Conservation (phyloP, 2,113 vertebrate species). For the Tiliqua scincoides region DNA sequence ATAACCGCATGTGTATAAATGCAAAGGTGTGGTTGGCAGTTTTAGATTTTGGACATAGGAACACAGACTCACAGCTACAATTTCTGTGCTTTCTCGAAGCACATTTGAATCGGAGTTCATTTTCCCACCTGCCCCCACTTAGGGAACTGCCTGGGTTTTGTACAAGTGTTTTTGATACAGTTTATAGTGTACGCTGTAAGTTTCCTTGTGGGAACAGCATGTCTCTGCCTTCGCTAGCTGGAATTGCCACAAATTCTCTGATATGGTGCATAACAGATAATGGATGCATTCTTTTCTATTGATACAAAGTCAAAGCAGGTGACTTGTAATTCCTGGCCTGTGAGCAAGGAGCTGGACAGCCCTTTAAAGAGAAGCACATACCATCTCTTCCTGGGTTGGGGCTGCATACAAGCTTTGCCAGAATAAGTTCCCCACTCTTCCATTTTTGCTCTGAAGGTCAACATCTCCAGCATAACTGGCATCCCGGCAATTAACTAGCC, state of each 20-base stretch:
- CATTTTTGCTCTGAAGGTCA: not conserved
- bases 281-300: not conserved
- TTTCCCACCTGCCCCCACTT: not conserved
- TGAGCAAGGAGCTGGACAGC: not conserved
- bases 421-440: not conserved
- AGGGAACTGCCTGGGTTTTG: not conserved
- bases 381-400: not conserved
- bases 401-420: not conserved
- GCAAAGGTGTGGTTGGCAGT: not conserved
- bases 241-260: not conserved
- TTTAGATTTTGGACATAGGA: not conserved
- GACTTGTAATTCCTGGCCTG: constrained; percentile 10
- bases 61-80: not conserved
- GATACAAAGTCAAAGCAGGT: not conserved
- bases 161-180: not conserved
- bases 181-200: not conserved
- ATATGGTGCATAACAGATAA: constrained; percentile 1
- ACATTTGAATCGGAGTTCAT: not conserved
- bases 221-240: not conserved
- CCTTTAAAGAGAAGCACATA: not conserved
- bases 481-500: not conserved
- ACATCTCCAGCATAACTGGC: not conserved
- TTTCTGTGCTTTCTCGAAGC: not conserved
- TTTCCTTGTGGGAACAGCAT: constrained; percentile 1
- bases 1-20: not conserved